phyloP scores from a whole-genome alignment of 1,140 invertebrate species.

The Batillaria attramentaria region DNA sequence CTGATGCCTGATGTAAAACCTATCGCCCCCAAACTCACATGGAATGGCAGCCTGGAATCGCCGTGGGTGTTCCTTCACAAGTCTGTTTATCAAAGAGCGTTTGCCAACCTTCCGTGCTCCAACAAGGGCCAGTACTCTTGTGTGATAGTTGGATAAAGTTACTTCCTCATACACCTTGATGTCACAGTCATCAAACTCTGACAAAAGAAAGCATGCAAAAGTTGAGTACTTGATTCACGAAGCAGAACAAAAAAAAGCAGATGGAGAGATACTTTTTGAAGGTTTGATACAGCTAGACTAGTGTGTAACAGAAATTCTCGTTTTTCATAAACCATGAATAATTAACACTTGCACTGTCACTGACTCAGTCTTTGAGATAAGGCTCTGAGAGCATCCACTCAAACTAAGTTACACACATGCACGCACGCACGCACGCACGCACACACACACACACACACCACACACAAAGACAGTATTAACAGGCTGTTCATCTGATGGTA shows the following conservation, averaged over 20 bases:
- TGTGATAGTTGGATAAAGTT: constrained; percentile 89
- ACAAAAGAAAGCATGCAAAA: constrained; percentile 17
- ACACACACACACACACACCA: constrained; percentile 39
- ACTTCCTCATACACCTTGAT: constrained; percentile 96
- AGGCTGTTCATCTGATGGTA: too few species aligned
- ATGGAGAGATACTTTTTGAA: background rate
- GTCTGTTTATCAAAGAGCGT: constrained; percentile 91
- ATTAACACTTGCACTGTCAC: too few species aligned
- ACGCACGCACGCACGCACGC: background rate
- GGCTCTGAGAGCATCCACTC: background rate
- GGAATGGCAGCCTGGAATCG: constrained; percentile 92
- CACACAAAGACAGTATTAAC: too few species aligned
- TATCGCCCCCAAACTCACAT: constrained; percentile 81
- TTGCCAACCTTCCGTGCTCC: constrained; percentile 95
- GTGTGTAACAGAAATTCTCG: too few species aligned
- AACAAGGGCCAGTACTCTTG: constrained; percentile 91
- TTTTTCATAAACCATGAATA: too few species aligned
- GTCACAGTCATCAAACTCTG: constrained; percentile 94
- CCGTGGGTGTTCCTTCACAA: constrained; percentile 92
- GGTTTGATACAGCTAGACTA: background rate
- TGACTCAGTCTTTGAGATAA: too few species aligned
- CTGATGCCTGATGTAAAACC: background rate
- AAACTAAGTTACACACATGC: background rate
- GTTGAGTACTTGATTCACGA: background rate
- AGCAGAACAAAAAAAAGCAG: constrained; percentile 38